phyloP scores from a whole-genome alignment of 2,797 vertebrate species.

The Microctenopoma lineatum region DNA sequence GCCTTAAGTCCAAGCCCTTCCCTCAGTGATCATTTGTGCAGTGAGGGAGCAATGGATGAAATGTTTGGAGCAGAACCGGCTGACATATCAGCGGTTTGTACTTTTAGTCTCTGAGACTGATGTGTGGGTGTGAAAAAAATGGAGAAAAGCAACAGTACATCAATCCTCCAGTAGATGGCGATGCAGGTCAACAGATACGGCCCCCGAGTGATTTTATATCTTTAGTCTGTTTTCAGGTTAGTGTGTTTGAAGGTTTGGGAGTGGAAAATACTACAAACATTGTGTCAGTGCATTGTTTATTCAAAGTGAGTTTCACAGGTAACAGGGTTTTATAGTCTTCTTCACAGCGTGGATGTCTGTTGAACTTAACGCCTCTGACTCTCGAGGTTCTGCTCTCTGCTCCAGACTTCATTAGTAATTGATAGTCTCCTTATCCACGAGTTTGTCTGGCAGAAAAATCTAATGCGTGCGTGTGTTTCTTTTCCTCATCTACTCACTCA shows the following conservation, averaged over 20 bases:
- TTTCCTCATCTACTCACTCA: conserved; percentile 38
- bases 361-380: conserved; percentile 60
- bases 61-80: too few species aligned
- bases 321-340: conserved; percentile 32
- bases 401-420: conserved; percentile 70
- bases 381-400: conserved; percentile 47
- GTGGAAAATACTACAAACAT: not conserved
- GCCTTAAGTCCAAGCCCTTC: too few species aligned
- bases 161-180: conserved; percentile 51
- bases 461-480: not conserved
- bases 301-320: conserved; percentile 27
- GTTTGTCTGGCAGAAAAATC: conserved; percentile 32
- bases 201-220: accelerated
- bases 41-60: too few species aligned
- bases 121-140: too few species aligned
- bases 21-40: too few species aligned
- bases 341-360: conserved; percentile 34
- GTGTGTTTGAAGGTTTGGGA: not conserved
- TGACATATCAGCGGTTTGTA: too few species aligned
- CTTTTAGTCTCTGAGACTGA: too few species aligned
- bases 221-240: too few species aligned
- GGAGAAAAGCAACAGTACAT: not conserved
- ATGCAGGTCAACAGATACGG: conserved; percentile 15
- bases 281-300: not conserved
- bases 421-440: conserved; percentile 43